These are phyloP conservation scores for Ataeniobius toweri DNA, from an alignment of 2,797 vertebrate genomes.

Conservation along the genomic window DNA sequence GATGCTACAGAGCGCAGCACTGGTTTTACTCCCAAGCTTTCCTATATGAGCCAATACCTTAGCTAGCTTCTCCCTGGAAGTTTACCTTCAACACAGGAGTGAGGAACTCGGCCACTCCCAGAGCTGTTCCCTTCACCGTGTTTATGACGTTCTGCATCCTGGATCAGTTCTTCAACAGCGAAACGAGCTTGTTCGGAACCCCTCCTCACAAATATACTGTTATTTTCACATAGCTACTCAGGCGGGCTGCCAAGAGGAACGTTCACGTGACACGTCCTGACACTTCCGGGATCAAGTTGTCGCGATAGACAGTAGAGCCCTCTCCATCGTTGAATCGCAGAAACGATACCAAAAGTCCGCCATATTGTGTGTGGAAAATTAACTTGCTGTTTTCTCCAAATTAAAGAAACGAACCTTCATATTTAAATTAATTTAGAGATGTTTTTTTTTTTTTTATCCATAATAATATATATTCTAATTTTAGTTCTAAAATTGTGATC, in stretches of 20 bases:
- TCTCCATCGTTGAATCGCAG: not conserved
- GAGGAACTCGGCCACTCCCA: conserved; percentile 93
- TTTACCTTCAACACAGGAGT: conserved; percentile 93
- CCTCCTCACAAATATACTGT: not conserved
- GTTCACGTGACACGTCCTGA: conserved; percentile 57
- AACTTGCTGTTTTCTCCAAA: not conserved
- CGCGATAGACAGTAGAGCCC: not conserved
- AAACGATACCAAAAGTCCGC: not conserved
- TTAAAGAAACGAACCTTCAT: no score
- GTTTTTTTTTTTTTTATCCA: not conserved
- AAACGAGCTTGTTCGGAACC: not conserved
- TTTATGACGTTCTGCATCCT: conserved; percentile 95
- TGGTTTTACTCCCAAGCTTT: not conserved
- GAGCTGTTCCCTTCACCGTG: conserved; percentile 92
- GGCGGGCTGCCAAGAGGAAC: conserved; percentile 11
- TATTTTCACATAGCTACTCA: conserved; percentile 45
- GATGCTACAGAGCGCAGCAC: not conserved
- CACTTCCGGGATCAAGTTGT: conserved; percentile 40
- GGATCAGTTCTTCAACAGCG: not conserved
- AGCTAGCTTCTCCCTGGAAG: conserved; percentile 33
- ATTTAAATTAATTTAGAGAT: no score
- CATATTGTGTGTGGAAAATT: not conserved
- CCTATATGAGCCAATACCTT: conserved; percentile 2
- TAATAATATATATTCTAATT: not conserved
- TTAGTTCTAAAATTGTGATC: not conserved